A percentile compares a stretch with the other conserved stretches of the same genome.
These are phyloP conservation scores for Trissonchulus latispiculum DNA, from an alignment of 2,888 invertebrate species.

Conservation along the genomic window DNA sequence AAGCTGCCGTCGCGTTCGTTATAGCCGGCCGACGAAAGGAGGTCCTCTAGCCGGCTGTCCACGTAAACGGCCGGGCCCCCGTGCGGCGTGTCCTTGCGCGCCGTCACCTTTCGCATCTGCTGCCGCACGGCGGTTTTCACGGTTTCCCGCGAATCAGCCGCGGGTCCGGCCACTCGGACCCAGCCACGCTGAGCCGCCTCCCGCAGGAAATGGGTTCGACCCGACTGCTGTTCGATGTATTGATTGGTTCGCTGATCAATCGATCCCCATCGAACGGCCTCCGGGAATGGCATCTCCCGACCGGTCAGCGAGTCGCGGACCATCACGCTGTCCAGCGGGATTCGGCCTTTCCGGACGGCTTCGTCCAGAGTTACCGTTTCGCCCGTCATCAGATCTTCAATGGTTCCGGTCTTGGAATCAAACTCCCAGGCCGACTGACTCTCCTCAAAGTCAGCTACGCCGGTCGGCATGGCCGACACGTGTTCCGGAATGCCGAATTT, in stretches of 20 bases:
- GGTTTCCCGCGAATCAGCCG: slow-evolving; percentile 7
- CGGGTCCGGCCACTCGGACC: slow-evolving; percentile 44
- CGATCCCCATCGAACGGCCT: slow-evolving; percentile 44
- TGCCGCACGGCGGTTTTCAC: slow-evolving; percentile 12
- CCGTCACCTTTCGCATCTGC: not conserved
- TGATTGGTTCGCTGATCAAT: slow-evolving; percentile 37
- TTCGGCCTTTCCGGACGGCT: slow-evolving; percentile 45
- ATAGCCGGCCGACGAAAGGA: slow-evolving; percentile 52
- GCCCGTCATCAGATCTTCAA: slow-evolving; percentile 55
- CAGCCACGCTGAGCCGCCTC: slow-evolving; percentile 72
- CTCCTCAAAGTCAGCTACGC: slow-evolving; percentile 10
- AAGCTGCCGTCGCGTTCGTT: slow-evolving; percentile 67
- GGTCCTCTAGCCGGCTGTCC: slow-evolving; percentile 59
- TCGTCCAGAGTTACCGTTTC: slow-evolving; percentile 60
- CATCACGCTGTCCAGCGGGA: slow-evolving; percentile 44
- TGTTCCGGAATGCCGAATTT: slow-evolving; percentile 13
- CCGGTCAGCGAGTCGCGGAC: slow-evolving; percentile 64
- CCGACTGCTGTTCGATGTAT: slow-evolving; percentile 26
- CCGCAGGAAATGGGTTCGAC: slow-evolving; percentile 54
- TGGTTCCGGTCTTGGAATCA: slow-evolving; percentile 67
- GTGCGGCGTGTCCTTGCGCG: slow-evolving; percentile 6
- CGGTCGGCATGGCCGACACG: slow-evolving; percentile 4
- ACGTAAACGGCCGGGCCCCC: slow-evolving; percentile 22
- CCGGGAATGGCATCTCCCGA: slow-evolving; percentile 48
- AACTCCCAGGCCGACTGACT: slow-evolving; percentile 16